phyloP scores from a whole-genome alignment of 2,113 vertebrate species.

The Syngnathus typhle region DNA sequence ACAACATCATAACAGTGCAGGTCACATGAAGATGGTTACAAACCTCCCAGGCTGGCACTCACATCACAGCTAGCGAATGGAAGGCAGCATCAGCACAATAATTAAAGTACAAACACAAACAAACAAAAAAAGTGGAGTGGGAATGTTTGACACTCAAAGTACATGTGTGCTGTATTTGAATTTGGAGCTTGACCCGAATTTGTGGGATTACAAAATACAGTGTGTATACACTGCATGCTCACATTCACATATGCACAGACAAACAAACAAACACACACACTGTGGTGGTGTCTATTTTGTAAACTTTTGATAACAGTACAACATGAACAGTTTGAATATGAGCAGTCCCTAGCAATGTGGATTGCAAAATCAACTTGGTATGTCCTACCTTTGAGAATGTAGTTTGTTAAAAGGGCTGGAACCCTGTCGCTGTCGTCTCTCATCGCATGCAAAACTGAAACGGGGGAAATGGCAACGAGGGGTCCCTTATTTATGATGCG shows the following conservation, averaged over 20 bases:
- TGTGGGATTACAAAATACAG: too few relatives aligned
- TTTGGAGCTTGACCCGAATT: not conserved
- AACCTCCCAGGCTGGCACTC: constrained; percentile 80
- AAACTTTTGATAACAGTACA: too few relatives aligned
- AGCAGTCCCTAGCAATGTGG: too few relatives aligned
- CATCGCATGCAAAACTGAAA: constrained; percentile 88
- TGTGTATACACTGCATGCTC: too few relatives aligned
- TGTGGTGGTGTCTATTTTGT: too few relatives aligned
- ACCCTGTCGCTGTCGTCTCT: constrained; percentile 95
- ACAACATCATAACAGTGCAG: constrained; percentile 49
- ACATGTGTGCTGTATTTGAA: not conserved
- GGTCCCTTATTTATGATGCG: not conserved
- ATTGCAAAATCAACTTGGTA: not conserved
- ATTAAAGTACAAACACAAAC: constrained; percentile 28
- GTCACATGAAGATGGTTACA: constrained; percentile 59
- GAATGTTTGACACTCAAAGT: not conserved
- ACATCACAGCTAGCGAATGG: constrained; percentile 80
- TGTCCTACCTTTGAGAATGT: constrained; percentile 89
- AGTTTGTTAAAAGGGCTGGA: constrained; percentile 91
- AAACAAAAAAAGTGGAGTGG: not conserved
- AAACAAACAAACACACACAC: too few relatives aligned
- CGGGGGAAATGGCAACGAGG: not conserved
- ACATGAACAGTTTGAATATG: too few relatives aligned
- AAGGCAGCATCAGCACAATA: constrained; percentile 67
- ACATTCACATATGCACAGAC: too few relatives aligned